phyloP scores from a whole-genome alignment of 2,113 vertebrate genomes.

The Pseudopipra pipra region DNA sequence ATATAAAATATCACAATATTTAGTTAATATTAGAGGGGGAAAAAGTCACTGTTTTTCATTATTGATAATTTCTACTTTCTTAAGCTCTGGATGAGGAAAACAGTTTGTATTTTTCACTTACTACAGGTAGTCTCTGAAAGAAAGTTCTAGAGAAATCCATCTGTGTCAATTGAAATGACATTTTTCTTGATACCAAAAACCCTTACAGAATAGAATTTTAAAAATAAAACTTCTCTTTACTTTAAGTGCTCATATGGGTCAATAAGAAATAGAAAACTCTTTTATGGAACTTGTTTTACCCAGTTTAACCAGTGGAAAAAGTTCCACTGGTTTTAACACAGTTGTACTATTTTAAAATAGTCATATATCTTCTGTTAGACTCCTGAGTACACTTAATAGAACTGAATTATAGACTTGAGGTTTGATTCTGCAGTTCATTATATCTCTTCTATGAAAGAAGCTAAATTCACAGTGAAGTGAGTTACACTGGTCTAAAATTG shows the following conservation, averaged over 20 bases:
- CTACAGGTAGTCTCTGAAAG: not conserved
- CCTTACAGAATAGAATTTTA: not conserved
- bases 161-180: not conserved
- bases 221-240: not conserved
- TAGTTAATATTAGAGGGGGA: not conserved
- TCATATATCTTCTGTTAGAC: not conserved
- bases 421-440: not conserved
- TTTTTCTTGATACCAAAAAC: not conserved
- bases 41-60: not conserved
- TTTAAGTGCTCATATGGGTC: not conserved
- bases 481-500: not conserved
- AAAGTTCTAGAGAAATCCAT: not conserved
- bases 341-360: not conserved
- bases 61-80: not conserved
- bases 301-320: not conserved
- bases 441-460: not conserved
- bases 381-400: not conserved
- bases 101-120: not conserved
- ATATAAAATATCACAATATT: not conserved
- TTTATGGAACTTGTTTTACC: not conserved
- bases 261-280: not conserved
- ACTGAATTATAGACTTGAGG: not conserved
- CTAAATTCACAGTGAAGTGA: not conserved
- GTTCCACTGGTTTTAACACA: not conserved
- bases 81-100: not conserved